Base-by-base conservation (phyloP, 2,888 invertebrate genomes). In the Mimumesa dahlbomi region DNA sequence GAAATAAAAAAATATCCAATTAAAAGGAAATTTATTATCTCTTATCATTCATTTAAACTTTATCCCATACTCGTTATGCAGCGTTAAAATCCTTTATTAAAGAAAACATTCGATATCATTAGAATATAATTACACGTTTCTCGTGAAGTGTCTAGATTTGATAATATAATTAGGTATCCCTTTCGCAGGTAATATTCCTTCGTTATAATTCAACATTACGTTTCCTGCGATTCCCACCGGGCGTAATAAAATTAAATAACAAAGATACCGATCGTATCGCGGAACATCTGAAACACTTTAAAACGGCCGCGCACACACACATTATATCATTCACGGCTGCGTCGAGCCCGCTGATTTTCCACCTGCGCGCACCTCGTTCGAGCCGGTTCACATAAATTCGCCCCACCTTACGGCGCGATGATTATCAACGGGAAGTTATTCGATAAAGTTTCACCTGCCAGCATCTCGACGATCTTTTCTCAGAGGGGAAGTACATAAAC, bases 351-450 rank as follows among this genome's bases (percentile, higher is more conserved):
- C 40, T 54, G 58, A 67, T 73, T 65, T 65, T 64, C 68, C 64
- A 66, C 67, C 58, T 58, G 65, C 73, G 52, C 62, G 69, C 58
- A 54, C 61, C 34, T 40, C 34, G 45, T 16, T 40, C 63, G 63
- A 45, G 49, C 45, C 69, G 25, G 13, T 34, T 36, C 69, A 50
- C 70, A 69, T 69, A 69, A 58, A 69, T 71, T 69, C 57, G 36
- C 64, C 49, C 66, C 69, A 57, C 68, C 62, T 56, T 52, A 36
- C 57, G 46, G 9, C 48, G 45, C 73, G 73, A 75, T 76, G 64
- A 67, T 79, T 79, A 80, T 79, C 77, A 77, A 56, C 79, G 68
- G 77, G 77, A 80, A 80, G 79, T 73, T 76, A 76, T 79, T 79
- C 76, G 76, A 74, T 57, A 62, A 62, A 53, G 70, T 65, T 76